A percentile compares a stretch with the other conserved stretches of the same genome.
Conservation (phyloP, 2,113 vertebrate genomes). For the Entomyzon cyanotis region DNA sequence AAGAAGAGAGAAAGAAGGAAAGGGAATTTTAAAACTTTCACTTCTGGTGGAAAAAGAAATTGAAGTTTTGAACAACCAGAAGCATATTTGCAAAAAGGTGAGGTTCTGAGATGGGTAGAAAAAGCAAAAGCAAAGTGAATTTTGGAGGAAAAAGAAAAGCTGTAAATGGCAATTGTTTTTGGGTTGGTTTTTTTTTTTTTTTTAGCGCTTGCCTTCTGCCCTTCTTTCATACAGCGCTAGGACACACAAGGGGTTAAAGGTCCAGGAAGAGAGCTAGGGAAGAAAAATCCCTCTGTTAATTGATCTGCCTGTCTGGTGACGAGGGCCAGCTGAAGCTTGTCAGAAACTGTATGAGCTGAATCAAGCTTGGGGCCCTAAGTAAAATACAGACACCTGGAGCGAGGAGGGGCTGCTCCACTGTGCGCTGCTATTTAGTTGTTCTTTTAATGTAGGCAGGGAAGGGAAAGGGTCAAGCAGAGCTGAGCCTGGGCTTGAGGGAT, state of each 20-base stretch:
- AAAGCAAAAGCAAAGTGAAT: not conserved
- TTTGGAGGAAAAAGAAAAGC: not conserved
- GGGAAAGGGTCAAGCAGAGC: conserved; percentile 45
- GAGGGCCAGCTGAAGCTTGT: conserved; percentile 71
- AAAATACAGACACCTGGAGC: conserved; percentile 67
- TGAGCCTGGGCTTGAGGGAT: conserved; percentile 31
- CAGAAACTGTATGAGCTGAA: conserved; percentile 63
- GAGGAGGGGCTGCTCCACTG: conserved; percentile 23
- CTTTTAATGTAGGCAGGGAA: conserved; percentile 46
- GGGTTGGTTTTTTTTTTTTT: not conserved
- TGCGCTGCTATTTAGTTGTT: conserved; percentile 15
- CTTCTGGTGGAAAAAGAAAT: not conserved
- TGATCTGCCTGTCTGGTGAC: conserved; percentile 71
- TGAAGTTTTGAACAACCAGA: not conserved
- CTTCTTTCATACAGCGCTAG: not conserved
- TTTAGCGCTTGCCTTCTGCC: not conserved
- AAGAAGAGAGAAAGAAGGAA: not conserved
- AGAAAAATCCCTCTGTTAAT: conserved; percentile 73
- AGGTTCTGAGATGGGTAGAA: not conserved
- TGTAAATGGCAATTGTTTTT: not conserved
- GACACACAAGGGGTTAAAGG: conserved; percentile 68
- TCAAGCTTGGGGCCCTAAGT: conserved; percentile 63
- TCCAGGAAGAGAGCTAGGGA: conserved; percentile 65
- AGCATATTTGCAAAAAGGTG: not conserved
- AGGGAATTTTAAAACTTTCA: not conserved